Base-by-base conservation (phyloP, 23 tunicate genomes). In the Trididemnum clinides region DNA sequence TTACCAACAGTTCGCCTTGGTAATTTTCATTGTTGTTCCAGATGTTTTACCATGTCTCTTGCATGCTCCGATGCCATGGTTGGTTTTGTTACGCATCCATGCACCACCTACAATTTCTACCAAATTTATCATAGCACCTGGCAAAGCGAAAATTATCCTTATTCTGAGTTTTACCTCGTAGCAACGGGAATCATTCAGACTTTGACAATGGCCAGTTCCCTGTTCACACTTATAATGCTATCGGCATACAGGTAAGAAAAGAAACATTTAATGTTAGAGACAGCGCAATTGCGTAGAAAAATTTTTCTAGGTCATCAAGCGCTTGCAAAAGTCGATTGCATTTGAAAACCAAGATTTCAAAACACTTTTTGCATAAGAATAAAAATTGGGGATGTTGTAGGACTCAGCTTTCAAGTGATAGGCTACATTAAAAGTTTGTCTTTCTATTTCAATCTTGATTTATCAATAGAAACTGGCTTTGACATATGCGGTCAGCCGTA, bases 11-110 rank as follows among this genome's bases (percentile, higher is more conserved):
- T n/a, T n/a, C 28, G 71, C 6, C 6, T 19, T 23, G 18, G 18
- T 63, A 6, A 12, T 63, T n/a, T 63, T 19, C 23, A 12, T 63
- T 15, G n/a, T 39, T 74, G 5, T 29, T 22, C 49, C 83, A 78
- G 83, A 4, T 54, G 83, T 38, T 78, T 78, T 51, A 54, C 83
- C n/a, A 4, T 78, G 83, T 78, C 83, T 3, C 66, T 78, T 36
- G 83, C 83, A 27, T 4, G 30, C 20, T 26, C 83, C 21, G 83
- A 78, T 78, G 83, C 83, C 2, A 78, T 78, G 38, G 83, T 78
- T 18, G 83, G 83, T 10, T 50, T 78, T 25, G 50, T 78, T 20
- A 78, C 65, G 2, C 83, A 78, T 23, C 83, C 83, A 2, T 78
- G 66, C 66, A 78, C 83, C 12, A 27, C 51, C 19, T 51, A 78